A percentile compares a stretch with the other conserved stretches of the same genome.
Evolutionary conservation across 2,113 vertebrate species (phyloP).

Genomic region (Poeciliopsis turrubarensis): DNA sequence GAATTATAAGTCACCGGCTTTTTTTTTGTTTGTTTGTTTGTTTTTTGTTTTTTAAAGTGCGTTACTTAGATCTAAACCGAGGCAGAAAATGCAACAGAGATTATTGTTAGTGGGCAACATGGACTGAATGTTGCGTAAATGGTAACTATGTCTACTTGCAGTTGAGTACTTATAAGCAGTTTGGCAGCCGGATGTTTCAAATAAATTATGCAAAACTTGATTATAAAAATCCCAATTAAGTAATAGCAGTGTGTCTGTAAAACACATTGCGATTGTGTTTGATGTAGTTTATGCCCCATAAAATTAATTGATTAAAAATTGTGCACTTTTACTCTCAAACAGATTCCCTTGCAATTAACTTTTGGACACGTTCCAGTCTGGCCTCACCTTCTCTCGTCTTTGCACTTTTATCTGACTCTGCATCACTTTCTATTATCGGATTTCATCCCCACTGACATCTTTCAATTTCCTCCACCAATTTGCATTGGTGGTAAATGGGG

Average conservation of each 20-base stretch:
- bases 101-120: neutral
- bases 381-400: conserved; percentile 12
- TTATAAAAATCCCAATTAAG: neutral
- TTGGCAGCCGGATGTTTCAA: neutral
- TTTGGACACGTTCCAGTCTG: conserved; percentile 32
- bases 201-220: neutral
- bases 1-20: neutral
- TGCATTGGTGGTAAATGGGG: conserved; percentile 49
- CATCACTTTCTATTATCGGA: conserved; percentile 56
- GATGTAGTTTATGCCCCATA: neutral
- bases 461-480: conserved; percentile 81
- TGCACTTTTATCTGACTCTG: conserved; percentile 37
- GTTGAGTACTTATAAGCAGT: neutral
- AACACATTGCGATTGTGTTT: neutral
- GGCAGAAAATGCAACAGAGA: neutral
- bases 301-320: neutral
- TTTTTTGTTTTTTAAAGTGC: neutral
- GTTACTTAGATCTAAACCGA: neutral
- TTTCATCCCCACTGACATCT: conserved; percentile 65
- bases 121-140: neutral
- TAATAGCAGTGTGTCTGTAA: no score
- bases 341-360: conserved; percentile 19
- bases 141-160: neutral
- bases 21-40: neutral
- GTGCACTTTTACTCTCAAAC: conserved; percentile 16